phyloP scores from a whole-genome alignment of 1,140 invertebrate genomes.

The Steinernema feltiae region DNA sequence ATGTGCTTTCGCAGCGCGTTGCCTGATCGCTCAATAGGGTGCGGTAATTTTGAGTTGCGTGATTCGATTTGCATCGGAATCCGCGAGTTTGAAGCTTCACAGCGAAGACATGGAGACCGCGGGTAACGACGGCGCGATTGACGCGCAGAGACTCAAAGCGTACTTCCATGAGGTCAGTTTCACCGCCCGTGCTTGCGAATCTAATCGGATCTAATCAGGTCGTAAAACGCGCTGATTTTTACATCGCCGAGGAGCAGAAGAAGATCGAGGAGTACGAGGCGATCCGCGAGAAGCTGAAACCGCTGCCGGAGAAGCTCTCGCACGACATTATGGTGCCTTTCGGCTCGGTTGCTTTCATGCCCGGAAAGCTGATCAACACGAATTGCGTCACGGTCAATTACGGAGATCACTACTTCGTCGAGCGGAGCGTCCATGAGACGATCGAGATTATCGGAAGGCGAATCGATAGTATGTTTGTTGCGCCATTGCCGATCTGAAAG shows the following conservation, averaged over 20 bases:
- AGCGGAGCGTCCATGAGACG: constrained; percentile 67
- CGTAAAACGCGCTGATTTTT: background rate
- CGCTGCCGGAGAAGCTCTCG: background rate
- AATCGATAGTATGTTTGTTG: constrained; percentile 62
- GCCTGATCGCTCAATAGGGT: background rate
- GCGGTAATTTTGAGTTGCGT: background rate
- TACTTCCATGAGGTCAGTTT: no score
- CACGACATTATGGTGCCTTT: constrained; percentile 63
- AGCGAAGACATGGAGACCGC: no score
- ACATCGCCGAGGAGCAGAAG: background rate
- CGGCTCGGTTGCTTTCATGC: constrained; percentile 67
- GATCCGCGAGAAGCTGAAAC: background rate
- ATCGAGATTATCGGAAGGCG: constrained; percentile 65
- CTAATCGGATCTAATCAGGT: no score
- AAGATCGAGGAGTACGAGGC: constrained; percentile 5
- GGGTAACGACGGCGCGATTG: no score
- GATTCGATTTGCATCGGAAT: background rate
- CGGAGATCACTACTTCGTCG: constrained; percentile 70
- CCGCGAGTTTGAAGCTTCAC: background rate
- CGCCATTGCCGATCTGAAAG: background rate
- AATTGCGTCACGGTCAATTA: constrained; percentile 69
- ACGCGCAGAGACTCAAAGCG: no score
- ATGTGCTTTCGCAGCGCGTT: background rate
- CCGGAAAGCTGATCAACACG: constrained; percentile 68
- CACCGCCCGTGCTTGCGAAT: no score